Evolutionary conservation across 2,797 vertebrate species (phyloP), one percentile per base, ranked within the genome.

Genomic region (Diglossa cyanea): DNA sequence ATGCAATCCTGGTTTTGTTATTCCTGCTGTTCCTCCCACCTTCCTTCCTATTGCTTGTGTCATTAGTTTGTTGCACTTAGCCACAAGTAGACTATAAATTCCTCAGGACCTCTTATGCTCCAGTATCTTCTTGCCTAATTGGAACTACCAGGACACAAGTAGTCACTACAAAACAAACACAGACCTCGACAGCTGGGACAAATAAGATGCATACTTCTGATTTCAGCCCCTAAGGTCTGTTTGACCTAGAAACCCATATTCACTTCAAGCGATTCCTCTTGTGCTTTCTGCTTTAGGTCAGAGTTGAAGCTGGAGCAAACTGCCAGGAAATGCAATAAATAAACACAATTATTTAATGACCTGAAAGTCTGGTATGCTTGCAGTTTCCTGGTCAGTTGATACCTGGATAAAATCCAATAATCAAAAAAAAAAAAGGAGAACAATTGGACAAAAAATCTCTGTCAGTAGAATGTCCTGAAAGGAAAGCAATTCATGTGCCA

Each of bases 211-310:
- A 66, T 77, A 33, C 26, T 75, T 63, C 14, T 67, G 55, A 70
- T 74, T 85, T 85, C 57, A 94, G 53, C 39, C 86, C 45, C 53
- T 57, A 54, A 89, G 74, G 81, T 74, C 80, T 88, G 30, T 89
- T 91, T 96, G 86, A 90, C 94, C 94, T 92, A 89, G 86, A 96
- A 95, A 95, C 71, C 67, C 61, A 35, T 83, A 94, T 89, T 74
- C 61, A 24, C 67, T 88, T 93, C 25, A 40, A 74, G 67, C 9
- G 66, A 62, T 71, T 89, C 54, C 37, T 65, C 45, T 65, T 76
- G 18, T 37, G 25, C 37, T 76, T 86, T 94, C 84, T 90, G 53
- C 74, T 92, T 54, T 61, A 83, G 84, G 67, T 94, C 83, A 88
- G 74, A 92, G 65, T 76, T 55, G 42, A 92, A 73, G 57, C 72